Percentiles rank a stretch among this genome's conserved stretches.
These are phyloP conservation scores for Cyphomyrus discorhynchus DNA, from an alignment of 2,113 vertebrate species.

Conservation along the genomic window DNA sequence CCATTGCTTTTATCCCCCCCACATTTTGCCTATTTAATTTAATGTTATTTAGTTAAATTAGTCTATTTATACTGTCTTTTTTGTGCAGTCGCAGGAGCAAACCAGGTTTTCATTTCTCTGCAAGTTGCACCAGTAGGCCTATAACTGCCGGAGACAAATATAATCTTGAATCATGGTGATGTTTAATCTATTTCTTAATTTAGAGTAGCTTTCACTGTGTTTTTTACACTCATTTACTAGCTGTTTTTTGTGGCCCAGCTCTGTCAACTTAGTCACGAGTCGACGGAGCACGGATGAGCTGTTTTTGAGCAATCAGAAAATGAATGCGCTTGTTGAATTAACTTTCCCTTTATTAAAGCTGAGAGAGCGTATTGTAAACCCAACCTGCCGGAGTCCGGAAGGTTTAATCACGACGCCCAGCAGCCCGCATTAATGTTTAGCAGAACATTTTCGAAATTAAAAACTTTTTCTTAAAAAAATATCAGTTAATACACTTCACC, in stretches of 20 bases:
- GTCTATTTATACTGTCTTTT: no score
- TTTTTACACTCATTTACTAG: background rate
- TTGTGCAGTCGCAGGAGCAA: no score
- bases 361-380: background rate
- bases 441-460: background rate
- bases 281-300: background rate
- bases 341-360: background rate
- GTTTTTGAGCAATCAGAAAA: background rate
- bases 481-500: background rate
- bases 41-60: no score
- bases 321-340: background rate
- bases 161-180: no score
- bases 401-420: background rate
- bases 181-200: background rate
- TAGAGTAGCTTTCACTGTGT: background rate
- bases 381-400: background rate
- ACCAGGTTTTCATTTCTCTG: no score
- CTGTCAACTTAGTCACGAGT: background rate
- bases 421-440: background rate
- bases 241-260: background rate
- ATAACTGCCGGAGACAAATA: no score
- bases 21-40: no score
- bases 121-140: no score
- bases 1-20: no score
- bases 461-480: background rate